Base-by-base conservation (phyloP, 2,888 invertebrate species). In the Habroteleia sp. region DNA sequence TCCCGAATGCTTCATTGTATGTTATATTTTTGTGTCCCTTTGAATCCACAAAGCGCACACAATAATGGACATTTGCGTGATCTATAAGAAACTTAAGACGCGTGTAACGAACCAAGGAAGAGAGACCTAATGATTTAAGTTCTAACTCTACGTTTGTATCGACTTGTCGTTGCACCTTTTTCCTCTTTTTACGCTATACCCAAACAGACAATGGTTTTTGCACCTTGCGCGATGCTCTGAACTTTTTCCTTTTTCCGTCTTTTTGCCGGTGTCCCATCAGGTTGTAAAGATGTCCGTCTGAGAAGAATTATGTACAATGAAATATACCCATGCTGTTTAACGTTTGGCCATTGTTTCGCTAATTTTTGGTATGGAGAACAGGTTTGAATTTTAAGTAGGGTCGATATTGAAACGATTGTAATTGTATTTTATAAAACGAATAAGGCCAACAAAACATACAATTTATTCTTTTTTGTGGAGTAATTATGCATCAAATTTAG, bases 111-210 rank as follows among this genome's bases (percentile, higher is more conserved):
- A 48, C 48, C 39, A 27, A 44, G n/a, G 39, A 27, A 58, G 35
- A 60, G 58, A 68, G 66, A 41, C 27, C 66, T 73, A 54, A 69
- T 72, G 60, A 58, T 73, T 60, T 60, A 66, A 60, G 54, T 66
- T 71, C 60, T 71, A 56, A 42, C 52, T 52, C 27, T 10, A 17
- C 25, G 41, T 68, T 56, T 58, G 58, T 48, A 25, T 69, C 68
- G 58, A 69, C 52, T 60, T 69, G 50, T 69, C 58, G 41, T 10
- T 50, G 41, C 33, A 14, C 23, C 35, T 56, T 58, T 68, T 56
- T 23, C 17, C 39, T 46, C 44, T 39, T 66, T 66, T 56, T 66
- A 39, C 31, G 56, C 48, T 35, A 50, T 69, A 50, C 20, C 20
- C 33, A 44, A 37, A 50, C 41, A 69, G 50, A 69, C 69, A 69